phyloP scores from a whole-genome alignment of 2,113 vertebrate genomes.

The Caranx melampygus region DNA sequence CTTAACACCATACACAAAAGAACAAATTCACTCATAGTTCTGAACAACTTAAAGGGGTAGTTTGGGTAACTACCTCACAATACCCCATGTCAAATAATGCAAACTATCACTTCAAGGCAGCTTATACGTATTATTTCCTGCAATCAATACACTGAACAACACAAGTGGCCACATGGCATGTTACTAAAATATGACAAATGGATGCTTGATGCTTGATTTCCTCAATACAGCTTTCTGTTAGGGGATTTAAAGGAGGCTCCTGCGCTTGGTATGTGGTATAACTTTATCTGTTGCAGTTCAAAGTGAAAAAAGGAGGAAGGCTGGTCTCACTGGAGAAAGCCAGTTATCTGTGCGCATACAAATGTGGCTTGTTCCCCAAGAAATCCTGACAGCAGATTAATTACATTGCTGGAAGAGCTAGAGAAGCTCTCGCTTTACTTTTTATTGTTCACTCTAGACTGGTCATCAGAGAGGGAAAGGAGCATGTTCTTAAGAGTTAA shows the following conservation, averaged over 20 bases:
- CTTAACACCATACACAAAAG: too few relatives aligned
- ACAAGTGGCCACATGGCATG: background rate
- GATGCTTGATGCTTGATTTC: background rate
- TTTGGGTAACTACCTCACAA: too few relatives aligned
- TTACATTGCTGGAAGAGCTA: slow-evolving; percentile 13
- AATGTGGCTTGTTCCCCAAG: slow-evolving; percentile 33
- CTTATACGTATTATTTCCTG: background rate
- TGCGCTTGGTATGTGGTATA: background rate
- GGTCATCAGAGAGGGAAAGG: background rate
- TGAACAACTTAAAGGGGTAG: too few relatives aligned
- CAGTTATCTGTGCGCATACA: slow-evolving; percentile 40
- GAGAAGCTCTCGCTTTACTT: slow-evolving; percentile 33
- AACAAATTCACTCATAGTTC: too few relatives aligned
- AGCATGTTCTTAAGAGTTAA: background rate
- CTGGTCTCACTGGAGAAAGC: slow-evolving; percentile 42
- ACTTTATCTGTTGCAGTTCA: slow-evolving; percentile 41
- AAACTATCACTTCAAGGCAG: background rate
- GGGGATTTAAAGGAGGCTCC: slow-evolving; percentile 2
- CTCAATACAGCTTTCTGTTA: background rate
- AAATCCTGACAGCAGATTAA: slow-evolving; percentile 51
- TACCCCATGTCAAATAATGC: too few relatives aligned
- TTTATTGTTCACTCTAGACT: slow-evolving; percentile 16
- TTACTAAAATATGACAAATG: slow-evolving; percentile 44
- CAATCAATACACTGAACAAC: slow-evolving; percentile 8
- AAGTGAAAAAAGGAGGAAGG: slow-evolving; percentile 29